phyloP scores from a whole-genome alignment of 1,140 invertebrate species.

The Brevipalpus yothersi region DNA sequence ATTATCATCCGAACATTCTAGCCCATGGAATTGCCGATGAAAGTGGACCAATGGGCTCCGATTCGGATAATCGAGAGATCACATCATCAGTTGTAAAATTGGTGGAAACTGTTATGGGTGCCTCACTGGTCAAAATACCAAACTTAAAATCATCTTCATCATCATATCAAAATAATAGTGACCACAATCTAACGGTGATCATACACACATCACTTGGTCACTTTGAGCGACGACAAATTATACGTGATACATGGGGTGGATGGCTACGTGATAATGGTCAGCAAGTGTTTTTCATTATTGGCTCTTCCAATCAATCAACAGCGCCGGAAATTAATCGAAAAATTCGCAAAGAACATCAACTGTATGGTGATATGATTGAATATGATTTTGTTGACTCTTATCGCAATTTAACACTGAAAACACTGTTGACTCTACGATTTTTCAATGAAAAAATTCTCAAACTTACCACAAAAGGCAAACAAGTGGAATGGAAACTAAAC shows the following conservation, averaged over 20 bases:
- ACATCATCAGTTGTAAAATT: too few species aligned
- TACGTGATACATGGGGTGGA: conserved; percentile 50
- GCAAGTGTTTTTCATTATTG: neutral
- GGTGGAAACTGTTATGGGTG: too few species aligned
- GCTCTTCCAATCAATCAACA: neutral
- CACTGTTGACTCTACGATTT: conserved; percentile 25
- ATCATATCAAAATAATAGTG: too few species aligned
- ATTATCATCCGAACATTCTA: too few species aligned
- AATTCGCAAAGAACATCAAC: conserved; percentile 28
- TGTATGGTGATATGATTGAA: conserved; percentile 53
- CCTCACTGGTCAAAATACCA: too few species aligned
- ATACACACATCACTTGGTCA: neutral
- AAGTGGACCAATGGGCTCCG: too few species aligned
- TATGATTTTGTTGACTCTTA: conserved; percentile 53
- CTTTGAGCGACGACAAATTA: conserved; percentile 26
- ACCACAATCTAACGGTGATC: neutral
- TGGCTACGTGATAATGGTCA: neutral
- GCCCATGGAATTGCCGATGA: too few species aligned
- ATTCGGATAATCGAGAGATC: too few species aligned
- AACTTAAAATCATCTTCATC: too few species aligned
- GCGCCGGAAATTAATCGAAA: neutral
- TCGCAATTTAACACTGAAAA: conserved; percentile 83
- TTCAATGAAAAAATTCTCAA: conserved; percentile 1
- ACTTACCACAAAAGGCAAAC: neutral
- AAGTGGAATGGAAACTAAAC: neutral